phyloP scores from a whole-genome alignment of 2,888 invertebrate genomes.

The Chloroclysta siterata region DNA sequence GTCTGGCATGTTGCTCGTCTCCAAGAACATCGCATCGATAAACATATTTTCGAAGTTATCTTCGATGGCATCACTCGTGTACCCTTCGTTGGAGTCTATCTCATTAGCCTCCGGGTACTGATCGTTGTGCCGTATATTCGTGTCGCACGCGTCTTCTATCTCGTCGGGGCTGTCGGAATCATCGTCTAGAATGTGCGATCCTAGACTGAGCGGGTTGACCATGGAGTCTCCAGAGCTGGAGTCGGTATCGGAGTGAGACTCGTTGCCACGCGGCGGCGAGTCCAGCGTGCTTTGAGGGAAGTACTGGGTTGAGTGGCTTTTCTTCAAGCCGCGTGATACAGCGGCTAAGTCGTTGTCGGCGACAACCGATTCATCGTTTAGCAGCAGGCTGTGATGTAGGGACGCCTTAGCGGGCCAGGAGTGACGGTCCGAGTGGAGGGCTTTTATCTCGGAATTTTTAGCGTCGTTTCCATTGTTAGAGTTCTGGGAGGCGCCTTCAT shows the following conservation, averaged over 20 bases:
- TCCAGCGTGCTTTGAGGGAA: constrained; percentile 43
- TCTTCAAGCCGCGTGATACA: constrained; percentile 55
- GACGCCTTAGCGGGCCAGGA: constrained; percentile 42
- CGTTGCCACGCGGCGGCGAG: constrained; percentile 2
- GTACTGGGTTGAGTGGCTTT: constrained; percentile 63
- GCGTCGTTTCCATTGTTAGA: constrained; percentile 40
- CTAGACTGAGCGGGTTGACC: constrained; percentile 52
- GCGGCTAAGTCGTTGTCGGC: constrained; percentile 56
- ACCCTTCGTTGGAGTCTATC: constrained; percentile 25
- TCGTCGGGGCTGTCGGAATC: constrained; percentile 39
- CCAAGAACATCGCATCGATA: constrained; percentile 69
- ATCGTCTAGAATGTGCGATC: constrained; percentile 50
- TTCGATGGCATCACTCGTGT: constrained; percentile 43
- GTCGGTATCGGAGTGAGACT: constrained; percentile 42
- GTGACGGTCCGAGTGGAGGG: constrained; percentile 34
- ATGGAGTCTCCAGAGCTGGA: constrained; percentile 43
- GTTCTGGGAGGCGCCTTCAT: constrained; percentile 36
- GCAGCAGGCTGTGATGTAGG: constrained; percentile 65
- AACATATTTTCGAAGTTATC: constrained; percentile 73
- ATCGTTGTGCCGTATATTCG: constrained; percentile 77
- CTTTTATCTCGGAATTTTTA: constrained; percentile 45
- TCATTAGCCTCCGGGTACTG: constrained; percentile 74
- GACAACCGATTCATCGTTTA: constrained; percentile 43
- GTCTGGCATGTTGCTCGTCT: constrained; percentile 71
- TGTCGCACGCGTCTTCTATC: constrained; percentile 60